These are phyloP conservation scores for Microctonus brassicae DNA, from an alignment of 2,888 invertebrate species.

Conservation along the genomic window DNA sequence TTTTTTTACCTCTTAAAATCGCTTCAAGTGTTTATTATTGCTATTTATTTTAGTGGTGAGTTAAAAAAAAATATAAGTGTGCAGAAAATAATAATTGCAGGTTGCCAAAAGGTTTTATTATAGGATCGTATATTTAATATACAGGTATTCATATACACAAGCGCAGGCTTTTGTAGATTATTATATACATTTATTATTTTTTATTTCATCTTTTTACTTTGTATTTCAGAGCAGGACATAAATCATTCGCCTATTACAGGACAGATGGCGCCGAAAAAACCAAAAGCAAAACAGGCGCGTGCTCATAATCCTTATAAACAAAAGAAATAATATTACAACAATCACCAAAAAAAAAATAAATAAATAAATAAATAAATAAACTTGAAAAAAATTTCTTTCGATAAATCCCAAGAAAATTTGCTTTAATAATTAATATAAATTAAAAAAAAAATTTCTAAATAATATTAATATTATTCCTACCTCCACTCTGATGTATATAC, in stretches of 20 bases:
- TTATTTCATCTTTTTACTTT: not conserved
- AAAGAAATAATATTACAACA: not conserved
- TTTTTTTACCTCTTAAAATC: too few species aligned
- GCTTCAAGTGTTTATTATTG: too few species aligned
- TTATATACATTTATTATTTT: not conserved
- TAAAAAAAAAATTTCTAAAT: too few species aligned
- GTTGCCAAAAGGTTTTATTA: not conserved
- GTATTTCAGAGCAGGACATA: not conserved
- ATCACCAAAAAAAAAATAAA: not conserved
- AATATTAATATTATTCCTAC: too few species aligned
- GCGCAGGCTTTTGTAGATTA: not conserved
- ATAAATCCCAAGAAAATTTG: too few species aligned
- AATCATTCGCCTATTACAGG: not conserved
- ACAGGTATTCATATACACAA: not conserved
- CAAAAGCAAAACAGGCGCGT: not conserved
- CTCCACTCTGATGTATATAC: too few species aligned
- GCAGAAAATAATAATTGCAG: not conserved
- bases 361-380: not conserved
- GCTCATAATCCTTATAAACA: not conserved
- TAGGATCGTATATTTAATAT: not conserved
- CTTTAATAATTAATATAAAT: too few species aligned
- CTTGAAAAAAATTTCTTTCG: too few species aligned
- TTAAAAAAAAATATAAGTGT: not conserved
- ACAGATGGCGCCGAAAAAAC: not conserved
- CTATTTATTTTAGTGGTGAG: too few species aligned